Evolutionary conservation across 2,797 vertebrate species (phyloP).

Genomic region (Tinamus major): DNA sequence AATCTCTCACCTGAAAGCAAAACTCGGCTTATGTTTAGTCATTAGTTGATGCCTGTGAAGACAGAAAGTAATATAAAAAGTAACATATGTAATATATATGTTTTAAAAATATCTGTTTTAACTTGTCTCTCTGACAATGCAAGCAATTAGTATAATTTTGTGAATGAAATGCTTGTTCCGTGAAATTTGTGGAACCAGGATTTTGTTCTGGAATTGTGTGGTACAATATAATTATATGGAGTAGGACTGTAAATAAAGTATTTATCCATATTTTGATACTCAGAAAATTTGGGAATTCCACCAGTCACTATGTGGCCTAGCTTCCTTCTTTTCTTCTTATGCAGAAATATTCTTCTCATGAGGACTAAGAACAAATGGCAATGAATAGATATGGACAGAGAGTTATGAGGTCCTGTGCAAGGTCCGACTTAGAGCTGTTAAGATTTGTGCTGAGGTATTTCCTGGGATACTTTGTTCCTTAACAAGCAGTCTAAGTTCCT

Average conservation of each 20-base stretch:
- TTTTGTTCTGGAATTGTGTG: conserved; percentile 33
- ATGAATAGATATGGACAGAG: neutral
- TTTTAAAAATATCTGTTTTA: neutral
- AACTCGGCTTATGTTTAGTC: neutral
- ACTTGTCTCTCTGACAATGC: neutral
- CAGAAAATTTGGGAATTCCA: neutral
- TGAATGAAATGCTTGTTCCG: neutral
- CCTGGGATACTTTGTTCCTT: too few relatives aligned
- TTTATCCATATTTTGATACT: neutral
- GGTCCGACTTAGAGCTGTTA: neutral
- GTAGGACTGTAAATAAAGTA: neutral
- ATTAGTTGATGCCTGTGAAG: neutral
- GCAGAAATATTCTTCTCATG: neutral
- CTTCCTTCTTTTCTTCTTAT: neutral
- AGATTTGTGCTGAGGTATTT: neutral
- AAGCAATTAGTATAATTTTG: conserved; percentile 47
- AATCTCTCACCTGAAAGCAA: neutral
- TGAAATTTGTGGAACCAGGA: neutral
- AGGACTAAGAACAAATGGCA: neutral
- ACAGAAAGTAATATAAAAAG: neutral
- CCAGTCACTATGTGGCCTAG: neutral
- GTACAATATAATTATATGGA: conserved; percentile 33
- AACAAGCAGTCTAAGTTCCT: too few relatives aligned
- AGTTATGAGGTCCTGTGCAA: rapidly evolving
- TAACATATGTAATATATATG: neutral